These are phyloP conservation scores for Spheniscus humboldti DNA, from an alignment of 2,797 vertebrate species.

Conservation along the genomic window DNA sequence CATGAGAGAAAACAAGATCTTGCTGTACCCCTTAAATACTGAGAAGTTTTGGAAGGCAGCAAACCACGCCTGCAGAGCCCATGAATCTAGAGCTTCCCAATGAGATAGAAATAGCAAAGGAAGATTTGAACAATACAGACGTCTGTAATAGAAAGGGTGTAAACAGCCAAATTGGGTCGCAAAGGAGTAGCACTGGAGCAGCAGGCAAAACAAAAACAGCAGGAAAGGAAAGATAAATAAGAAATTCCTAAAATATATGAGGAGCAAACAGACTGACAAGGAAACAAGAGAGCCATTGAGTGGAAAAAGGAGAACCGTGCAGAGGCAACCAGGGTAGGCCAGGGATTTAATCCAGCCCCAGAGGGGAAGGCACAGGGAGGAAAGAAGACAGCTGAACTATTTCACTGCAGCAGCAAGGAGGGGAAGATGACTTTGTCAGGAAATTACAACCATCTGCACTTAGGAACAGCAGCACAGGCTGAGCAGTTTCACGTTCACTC, in stretches of 20 bases:
- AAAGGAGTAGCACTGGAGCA: neutral
- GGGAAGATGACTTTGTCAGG: neutral
- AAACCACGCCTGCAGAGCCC: neutral
- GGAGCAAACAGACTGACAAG: slow-evolving; percentile 9
- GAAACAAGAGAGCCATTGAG: slow-evolving; percentile 47
- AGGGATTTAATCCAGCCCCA: neutral
- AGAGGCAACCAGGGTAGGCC: neutral
- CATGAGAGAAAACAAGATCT: neutral
- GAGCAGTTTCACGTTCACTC: neutral
- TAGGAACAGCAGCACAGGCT: neutral
- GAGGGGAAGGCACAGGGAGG: neutral
- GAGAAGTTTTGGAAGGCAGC: neutral
- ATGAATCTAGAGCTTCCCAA: neutral
- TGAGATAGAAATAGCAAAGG: slow-evolving; percentile 1
- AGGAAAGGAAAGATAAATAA: slow-evolving; percentile 56
- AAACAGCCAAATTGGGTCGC: neutral
- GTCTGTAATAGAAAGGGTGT: neutral
- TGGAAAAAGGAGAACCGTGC: neutral
- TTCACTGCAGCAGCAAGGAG: neutral
- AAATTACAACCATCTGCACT: neutral
- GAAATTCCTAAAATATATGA: slow-evolving; percentile 59
- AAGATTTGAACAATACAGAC: neutral
- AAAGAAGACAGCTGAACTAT: neutral
- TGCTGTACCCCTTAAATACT: neutral
- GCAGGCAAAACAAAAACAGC: slow-evolving; percentile 48